Base-by-base conservation (phyloP, 2,888 invertebrate species). In the Minunthozetes semirufus region DNA sequence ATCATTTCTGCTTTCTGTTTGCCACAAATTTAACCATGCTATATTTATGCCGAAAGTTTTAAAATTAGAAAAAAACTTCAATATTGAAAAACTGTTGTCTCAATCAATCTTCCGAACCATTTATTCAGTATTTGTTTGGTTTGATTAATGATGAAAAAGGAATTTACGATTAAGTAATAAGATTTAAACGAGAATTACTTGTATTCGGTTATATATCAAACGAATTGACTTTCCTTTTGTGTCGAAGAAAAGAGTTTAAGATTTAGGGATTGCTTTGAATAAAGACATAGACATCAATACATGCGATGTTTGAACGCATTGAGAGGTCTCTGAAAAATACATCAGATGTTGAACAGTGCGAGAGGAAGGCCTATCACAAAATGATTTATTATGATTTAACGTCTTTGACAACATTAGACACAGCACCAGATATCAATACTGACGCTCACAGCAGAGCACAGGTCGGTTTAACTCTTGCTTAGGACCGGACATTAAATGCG, bases 361-460 rank as follows among this genome's bases (percentile, higher is more conserved):
- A 68, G 22, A 68, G 46, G 13, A 38, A 68, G 15, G 22, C 68
- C 68, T n/a, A 22, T 68, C 68, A 68, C 22, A 68, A 68, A 68
- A 46, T 68, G 68, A 68, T 68, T 68, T 68, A 68, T 68, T 68
- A 68, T 68, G 68, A 68, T 68, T 46, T 68, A 68, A 68, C 68
- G 68, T 42, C 50, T 46, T 68, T 68, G 68, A 68, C 68, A 68
- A 68, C 68, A 46, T 68, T 68, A 22, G 68, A 29, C 33, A 19
- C n/a, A 13, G 11, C n/a, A 17, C 17, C 53, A 53, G n/a, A 56
- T 25, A 56, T 56, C 56, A 56, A 56, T 56, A 56, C 56, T 25
- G 27, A 25, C 22, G 56, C 56, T 56, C 19, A 19, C 53, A 17
- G n/a, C 33, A 33, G 9, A 33, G 9, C 33, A 33, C 33, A 33